These are phyloP conservation scores for Bergia puertoricense DNA, from an alignment of 92 coral and sea anemone genomes.

Conservation along the genomic window DNA sequence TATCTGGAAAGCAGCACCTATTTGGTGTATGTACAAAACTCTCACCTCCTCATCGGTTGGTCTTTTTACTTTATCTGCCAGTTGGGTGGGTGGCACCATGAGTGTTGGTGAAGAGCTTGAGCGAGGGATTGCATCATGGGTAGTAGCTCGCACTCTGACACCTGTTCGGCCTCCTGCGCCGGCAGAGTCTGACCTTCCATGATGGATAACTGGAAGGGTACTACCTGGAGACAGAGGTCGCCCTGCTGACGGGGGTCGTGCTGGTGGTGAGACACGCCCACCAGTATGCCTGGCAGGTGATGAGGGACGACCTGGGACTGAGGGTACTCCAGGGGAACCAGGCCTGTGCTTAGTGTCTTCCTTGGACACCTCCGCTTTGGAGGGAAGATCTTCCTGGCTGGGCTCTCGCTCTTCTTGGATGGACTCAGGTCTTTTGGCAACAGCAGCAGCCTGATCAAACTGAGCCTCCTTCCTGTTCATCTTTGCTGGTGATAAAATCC, in stretches of 20 bases:
- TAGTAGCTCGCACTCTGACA: background rate
- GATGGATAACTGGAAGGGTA: slow-evolving; percentile 20
- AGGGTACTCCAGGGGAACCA: slow-evolving; percentile 7
- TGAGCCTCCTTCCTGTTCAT: slow-evolving; percentile 26
- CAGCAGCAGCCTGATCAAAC: slow-evolving; percentile 30
- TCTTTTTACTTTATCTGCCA: slow-evolving; percentile 81
- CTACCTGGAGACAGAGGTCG: slow-evolving; percentile 33
- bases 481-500: slow-evolving; percentile 17
- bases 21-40: no score
- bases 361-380: slow-evolving; percentile 11
- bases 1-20: no score
- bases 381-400: background rate
- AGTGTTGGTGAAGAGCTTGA: slow-evolving; percentile 71
- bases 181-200: slow-evolving; percentile 33
- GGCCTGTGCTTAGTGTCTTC: slow-evolving; percentile 32
- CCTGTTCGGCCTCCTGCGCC: slow-evolving; percentile 9
- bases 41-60: slow-evolving; percentile 75
- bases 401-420: slow-evolving; percentile 58
- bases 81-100: slow-evolving; percentile 64
- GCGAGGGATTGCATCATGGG: slow-evolving; percentile 26
- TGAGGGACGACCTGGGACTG: slow-evolving; percentile 11
- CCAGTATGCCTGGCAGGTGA: slow-evolving; percentile 42
- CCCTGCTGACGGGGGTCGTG: slow-evolving; percentile 48
- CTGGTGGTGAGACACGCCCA: slow-evolving; percentile 51
- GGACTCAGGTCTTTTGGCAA: slow-evolving; percentile 58